Base-by-base conservation (phyloP, 2,113 vertebrate species). In the Saguinus imperator region DNA sequence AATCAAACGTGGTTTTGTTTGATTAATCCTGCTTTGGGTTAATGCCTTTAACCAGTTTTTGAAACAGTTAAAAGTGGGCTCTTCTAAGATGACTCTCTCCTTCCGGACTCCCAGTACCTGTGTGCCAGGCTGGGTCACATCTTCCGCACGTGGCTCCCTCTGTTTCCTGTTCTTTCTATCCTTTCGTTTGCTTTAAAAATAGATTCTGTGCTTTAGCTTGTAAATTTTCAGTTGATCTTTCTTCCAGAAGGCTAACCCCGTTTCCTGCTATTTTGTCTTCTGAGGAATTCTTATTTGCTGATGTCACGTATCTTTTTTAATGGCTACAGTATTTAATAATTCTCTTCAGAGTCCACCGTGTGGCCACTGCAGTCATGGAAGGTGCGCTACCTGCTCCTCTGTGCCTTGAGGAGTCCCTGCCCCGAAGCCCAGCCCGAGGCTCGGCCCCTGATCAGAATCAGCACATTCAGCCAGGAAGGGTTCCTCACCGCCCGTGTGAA, bases 141-240 rank as follows among this genome's bases (percentile, higher is more conserved):
- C 0, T 12, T 23, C 18, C 11, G 1, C 13, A 2, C 2, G 9
- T 35, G 18, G 16, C 73, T 61, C 48, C 25, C 2, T 3, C 37
- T 89, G 10, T 20, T 29, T 87, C 58, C 27, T 58, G 52, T 35
- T n/a, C 17, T 58, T 37, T 18, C 40, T n/a, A 27, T 27, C 1
- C 14, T 79, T 50, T 40, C 29, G 29, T 32, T 64, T 32, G 14
- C 27, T 64, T 48, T 13, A 1, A 45, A 32, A 85, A 13, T 13
- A 57, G 27, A 8, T 0, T 27, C n/a, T 72, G 23, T 52, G n/a
- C n/a, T 73, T 72, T n/a, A 7, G 6, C 52, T 12, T 85, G 1
- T 8, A 72, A 52, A 29, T 66, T 66, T 48, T 50, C 14, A 20
- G 18, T 37, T 13, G 57, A 37, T 35, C 3, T 79, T 5, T 66